Conservation (phyloP, 2,113 vertebrate species). For the Bagarius yarrelli region DNA sequence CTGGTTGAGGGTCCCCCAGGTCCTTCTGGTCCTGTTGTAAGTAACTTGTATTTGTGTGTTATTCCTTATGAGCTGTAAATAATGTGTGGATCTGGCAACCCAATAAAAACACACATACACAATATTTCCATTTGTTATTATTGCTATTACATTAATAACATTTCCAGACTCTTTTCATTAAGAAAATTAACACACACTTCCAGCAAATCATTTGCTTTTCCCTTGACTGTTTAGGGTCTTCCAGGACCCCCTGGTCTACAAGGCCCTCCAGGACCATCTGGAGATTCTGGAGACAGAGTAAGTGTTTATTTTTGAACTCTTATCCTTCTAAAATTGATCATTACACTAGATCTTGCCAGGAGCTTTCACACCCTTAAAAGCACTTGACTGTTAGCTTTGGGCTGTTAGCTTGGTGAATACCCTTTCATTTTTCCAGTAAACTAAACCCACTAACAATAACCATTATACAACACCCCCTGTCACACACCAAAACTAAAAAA, state of each 20-base stretch:
- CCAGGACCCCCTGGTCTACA: constrained; percentile 88
- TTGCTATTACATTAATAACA: neutral
- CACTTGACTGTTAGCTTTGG: constrained; percentile 58
- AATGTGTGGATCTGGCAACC: neutral
- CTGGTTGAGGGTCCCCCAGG: constrained; percentile 94
- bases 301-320: constrained; percentile 57
- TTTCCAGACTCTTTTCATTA: neutral
- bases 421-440: no score
- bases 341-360: neutral
- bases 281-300: constrained; percentile 94
- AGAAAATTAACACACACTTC: neutral
- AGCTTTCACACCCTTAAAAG: constrained; percentile 15
- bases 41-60: constrained; percentile 53
- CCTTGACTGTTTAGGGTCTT: constrained; percentile 80
- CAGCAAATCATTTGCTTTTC: neutral
- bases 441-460: neutral
- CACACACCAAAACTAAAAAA: neutral
- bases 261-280: constrained; percentile 84
- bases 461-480: neutral
- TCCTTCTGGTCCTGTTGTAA: constrained; percentile 84
- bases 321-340: constrained; percentile 10
- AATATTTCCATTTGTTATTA: neutral
- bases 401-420: constrained; percentile 43
- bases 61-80: neutral
- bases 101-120: neutral